Conservation (phyloP, 2,888 invertebrate genomes). For the Lepeophtheirus nordmannii region DNA sequence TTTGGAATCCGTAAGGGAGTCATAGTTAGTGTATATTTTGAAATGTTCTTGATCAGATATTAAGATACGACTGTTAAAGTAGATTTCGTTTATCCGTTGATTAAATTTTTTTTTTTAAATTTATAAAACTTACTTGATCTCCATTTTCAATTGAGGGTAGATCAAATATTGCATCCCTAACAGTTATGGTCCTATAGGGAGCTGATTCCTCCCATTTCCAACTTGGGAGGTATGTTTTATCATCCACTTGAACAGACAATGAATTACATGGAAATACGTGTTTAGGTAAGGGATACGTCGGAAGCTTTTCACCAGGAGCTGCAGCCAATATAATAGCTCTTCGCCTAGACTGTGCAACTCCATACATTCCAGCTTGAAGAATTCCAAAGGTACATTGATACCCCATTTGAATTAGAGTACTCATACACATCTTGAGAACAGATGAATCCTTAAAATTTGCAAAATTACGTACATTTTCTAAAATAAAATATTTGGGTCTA, state of each 20-base stretch:
- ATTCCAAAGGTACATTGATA: conserved; percentile 73
- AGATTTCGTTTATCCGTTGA: no score
- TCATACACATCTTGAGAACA: conserved; percentile 60
- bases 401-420: conserved; percentile 62
- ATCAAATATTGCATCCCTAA: conserved; percentile 68
- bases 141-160: conserved; percentile 32
- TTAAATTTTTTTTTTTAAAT: no score
- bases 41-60: no score
- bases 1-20: no score
- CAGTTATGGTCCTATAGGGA: conserved; percentile 58
- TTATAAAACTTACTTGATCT: no score
- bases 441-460: conserved; percentile 63
- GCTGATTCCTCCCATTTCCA: conserved; percentile 50
- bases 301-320: conserved; percentile 57
- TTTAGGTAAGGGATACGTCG: conserved; percentile 59
- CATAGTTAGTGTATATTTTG: no score
- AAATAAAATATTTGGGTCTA: conserved; percentile 60
- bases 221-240: conserved; percentile 41
- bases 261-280: conserved; percentile 57
- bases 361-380: conserved; percentile 71
- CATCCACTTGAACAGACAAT: conserved; percentile 45
- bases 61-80: no score
- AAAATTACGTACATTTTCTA: conserved; percentile 74
- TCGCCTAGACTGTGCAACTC: conserved; percentile 63
- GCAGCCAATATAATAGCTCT: conserved; percentile 63